These are phyloP conservation scores for Nomia melanderi DNA, from an alignment of 1,140 invertebrate genomes.

Conservation along the genomic window DNA sequence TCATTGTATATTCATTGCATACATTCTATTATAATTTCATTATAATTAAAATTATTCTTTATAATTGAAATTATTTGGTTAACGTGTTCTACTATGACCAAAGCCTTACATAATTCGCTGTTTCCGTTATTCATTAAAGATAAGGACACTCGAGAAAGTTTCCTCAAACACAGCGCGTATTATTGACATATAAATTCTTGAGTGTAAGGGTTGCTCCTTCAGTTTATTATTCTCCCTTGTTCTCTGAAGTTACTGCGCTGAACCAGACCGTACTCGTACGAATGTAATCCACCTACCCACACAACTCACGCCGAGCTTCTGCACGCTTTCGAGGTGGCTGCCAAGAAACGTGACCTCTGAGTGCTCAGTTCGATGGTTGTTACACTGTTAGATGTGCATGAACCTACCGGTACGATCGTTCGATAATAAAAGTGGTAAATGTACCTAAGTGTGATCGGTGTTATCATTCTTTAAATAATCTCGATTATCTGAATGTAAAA, in stretches of 20 bases:
- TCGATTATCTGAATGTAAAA: not conserved
- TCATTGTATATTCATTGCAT: too few species aligned
- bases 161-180: not conserved
- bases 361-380: constrained; percentile 55
- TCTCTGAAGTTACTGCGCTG: not conserved
- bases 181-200: too few species aligned
- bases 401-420: constrained; percentile 31
- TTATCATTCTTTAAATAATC: not conserved
- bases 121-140: not conserved
- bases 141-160: not conserved
- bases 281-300: constrained; percentile 43
- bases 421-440: constrained; percentile 2
- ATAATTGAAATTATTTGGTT: too few species aligned
- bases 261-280: constrained; percentile 24
- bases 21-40: too few species aligned
- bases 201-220: too few species aligned
- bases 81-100: not conserved
- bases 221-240: not conserved
- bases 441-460: constrained; percentile 3
- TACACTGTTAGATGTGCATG: constrained; percentile 56
- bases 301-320: constrained; percentile 74
- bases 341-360: constrained; percentile 45
- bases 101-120: not conserved
- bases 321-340: constrained; percentile 76
- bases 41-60: too few species aligned